These are phyloP conservation scores for Podargus strigoides DNA, from an alignment of 2,797 vertebrate species.

Conservation along the genomic window DNA sequence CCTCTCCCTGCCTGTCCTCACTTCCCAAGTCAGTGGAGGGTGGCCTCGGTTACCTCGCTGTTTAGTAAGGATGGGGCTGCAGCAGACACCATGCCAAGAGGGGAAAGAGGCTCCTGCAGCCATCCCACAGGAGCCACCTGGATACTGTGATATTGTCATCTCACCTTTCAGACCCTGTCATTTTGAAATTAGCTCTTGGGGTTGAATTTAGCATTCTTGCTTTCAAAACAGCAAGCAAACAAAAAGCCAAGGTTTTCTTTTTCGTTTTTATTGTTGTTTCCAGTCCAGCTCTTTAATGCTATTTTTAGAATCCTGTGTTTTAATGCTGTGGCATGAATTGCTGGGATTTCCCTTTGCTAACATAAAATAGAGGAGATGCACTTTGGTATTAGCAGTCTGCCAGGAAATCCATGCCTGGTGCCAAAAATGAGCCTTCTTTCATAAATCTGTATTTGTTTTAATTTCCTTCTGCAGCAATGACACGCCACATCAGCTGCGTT, in stretches of 20 bases:
- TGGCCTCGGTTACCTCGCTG: not conserved
- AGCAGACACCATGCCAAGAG: not conserved
- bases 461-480: not conserved
- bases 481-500: not conserved
- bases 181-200: not conserved
- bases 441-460: not conserved
- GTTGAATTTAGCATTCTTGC: not conserved
- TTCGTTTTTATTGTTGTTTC: not conserved
- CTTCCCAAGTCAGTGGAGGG: not conserved
- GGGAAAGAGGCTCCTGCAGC: not conserved
- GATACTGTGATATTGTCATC: not conserved
- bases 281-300: not conserved
- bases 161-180: not conserved
- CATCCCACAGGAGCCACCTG: accelerated
- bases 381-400: slow-evolving; percentile 18
- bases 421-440: not conserved
- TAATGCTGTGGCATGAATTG: not conserved
- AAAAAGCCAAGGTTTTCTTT: not conserved
- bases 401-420: slow-evolving; percentile 26
- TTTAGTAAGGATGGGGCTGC: not conserved
- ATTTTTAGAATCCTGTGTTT: slow-evolving; percentile 31
- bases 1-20: not conserved
- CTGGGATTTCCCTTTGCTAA: slow-evolving; percentile 29
- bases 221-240: not conserved
- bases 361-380: not conserved